phyloP scores from a whole-genome alignment of 2,888 invertebrate genomes.

The Helleia helle region DNA sequence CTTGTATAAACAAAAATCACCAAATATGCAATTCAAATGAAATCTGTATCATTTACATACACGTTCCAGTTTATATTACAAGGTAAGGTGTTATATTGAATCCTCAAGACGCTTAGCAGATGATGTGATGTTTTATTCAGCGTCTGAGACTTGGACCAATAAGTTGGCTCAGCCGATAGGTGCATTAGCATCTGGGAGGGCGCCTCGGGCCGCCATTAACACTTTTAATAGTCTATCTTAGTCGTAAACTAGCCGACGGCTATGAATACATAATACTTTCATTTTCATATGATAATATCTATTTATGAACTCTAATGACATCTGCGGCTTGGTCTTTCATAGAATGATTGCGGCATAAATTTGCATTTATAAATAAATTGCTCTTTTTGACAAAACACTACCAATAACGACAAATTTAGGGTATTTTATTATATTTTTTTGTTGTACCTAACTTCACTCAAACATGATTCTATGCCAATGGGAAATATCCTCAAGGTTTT shows the following conservation, averaged over 20 bases:
- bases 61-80: slow-evolving; percentile 16
- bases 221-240: slow-evolving; percentile 17
- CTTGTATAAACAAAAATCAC: no score
- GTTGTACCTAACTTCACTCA: no score
- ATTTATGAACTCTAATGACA: no score
- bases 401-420: no score
- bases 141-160: slow-evolving; percentile 42
- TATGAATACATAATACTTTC: slow-evolving; percentile 3
- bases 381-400: no score
- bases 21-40: no score
- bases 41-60: slow-evolving; percentile 3
- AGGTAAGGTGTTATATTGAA: slow-evolving; percentile 26
- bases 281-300: neutral
- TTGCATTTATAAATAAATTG: no score
- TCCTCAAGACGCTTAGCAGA: slow-evolving; percentile 53
- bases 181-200: slow-evolving; percentile 23
- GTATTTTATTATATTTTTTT: no score
- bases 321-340: no score
- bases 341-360: no score
- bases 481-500: no score
- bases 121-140: slow-evolving; percentile 60
- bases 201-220: slow-evolving; percentile 14
- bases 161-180: slow-evolving; percentile 26
- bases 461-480: no score
- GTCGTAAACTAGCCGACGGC: slow-evolving; percentile 6